phyloP scores from a whole-genome alignment of 1,140 invertebrate species.

The Globodera rostochiensis region DNA sequence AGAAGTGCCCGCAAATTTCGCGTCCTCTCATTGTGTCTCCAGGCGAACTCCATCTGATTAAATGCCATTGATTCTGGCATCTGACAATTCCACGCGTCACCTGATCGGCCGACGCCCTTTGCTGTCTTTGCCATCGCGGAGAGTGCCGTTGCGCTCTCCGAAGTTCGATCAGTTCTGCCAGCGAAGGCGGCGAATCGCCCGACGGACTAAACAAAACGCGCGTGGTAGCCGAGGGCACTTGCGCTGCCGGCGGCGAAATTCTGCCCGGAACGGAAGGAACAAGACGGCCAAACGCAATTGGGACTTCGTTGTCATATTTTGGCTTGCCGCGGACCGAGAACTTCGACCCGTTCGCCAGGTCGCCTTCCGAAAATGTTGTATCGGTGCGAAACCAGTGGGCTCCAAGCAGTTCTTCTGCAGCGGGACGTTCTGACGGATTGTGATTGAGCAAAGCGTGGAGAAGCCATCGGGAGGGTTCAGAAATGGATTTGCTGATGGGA shows the following conservation, averaged over 20 bases:
- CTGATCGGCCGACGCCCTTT: not conserved
- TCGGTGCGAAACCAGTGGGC: constrained; percentile 1
- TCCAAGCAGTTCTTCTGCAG: constrained; percentile 27
- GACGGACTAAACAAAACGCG: not conserved
- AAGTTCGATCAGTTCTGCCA: not conserved
- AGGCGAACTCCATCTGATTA: not conserved
- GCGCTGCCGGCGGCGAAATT: not conserved
- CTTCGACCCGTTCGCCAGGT: not conserved
- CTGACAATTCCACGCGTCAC: not conserved
- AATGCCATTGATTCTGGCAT: not conserved
- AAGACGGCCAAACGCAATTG: not conserved
- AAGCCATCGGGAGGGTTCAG: constrained; percentile 28
- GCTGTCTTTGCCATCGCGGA: not conserved
- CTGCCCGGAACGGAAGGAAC: not conserved
- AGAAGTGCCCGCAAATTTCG: not conserved
- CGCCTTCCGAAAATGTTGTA: not conserved
- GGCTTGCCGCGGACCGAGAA: not conserved
- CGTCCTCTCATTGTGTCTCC: not conserved
- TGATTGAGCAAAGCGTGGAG: constrained; percentile 26
- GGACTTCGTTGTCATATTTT: not conserved
- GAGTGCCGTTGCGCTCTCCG: not conserved
- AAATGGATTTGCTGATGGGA: constrained; percentile 21
- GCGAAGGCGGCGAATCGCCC: not conserved
- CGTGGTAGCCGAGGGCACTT: not conserved
- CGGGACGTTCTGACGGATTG: constrained; percentile 25